phyloP scores from a whole-genome alignment of 2,888 invertebrate genomes.

The Ennomos fuscantarius region DNA sequence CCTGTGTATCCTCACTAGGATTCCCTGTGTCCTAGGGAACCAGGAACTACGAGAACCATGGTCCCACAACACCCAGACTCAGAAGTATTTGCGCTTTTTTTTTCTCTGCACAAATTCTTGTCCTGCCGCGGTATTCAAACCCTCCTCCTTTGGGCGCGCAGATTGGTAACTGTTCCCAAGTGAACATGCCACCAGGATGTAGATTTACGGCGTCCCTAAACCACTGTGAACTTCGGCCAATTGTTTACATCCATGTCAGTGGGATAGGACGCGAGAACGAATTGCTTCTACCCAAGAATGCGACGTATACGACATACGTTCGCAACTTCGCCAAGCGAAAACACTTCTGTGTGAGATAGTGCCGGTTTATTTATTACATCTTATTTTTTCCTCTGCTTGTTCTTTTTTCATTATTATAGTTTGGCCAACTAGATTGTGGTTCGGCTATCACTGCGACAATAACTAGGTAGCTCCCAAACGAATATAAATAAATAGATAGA shows the following conservation, averaged over 20 bases:
- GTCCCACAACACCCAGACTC: too few relatives aligned
- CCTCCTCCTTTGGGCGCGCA: too few relatives aligned
- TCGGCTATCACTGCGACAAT: too few relatives aligned
- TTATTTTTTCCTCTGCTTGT: slow-evolving; percentile 3
- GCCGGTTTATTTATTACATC: slow-evolving; percentile 23
- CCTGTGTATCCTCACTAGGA: too few relatives aligned
- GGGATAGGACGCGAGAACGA: slow-evolving; percentile 24
- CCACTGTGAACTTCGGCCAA: slow-evolving; percentile 33
- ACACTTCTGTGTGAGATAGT: slow-evolving; percentile 17
- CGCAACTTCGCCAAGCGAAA: slow-evolving; percentile 17
- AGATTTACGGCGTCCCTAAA: slow-evolving; percentile 35
- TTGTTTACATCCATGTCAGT: slow-evolving; percentile 34
- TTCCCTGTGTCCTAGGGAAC: too few relatives aligned
- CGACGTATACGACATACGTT: slow-evolving; percentile 17
- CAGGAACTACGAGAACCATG: too few relatives aligned
- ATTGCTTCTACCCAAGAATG: slow-evolving; percentile 20
- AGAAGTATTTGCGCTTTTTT: too few relatives aligned
- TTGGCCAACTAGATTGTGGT: too few relatives aligned
- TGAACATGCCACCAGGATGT: slow-evolving; percentile 16
- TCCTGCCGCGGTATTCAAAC: too few relatives aligned
- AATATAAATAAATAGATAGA: too few relatives aligned
- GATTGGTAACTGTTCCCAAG: slow-evolving; percentile 12
- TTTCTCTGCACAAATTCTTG: too few relatives aligned
- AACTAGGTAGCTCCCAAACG: too few relatives aligned
- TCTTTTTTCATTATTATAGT: background rate